Conservation (phyloP, 2,113 vertebrate genomes). For the Tretioscincus oriximinensis region DNA sequence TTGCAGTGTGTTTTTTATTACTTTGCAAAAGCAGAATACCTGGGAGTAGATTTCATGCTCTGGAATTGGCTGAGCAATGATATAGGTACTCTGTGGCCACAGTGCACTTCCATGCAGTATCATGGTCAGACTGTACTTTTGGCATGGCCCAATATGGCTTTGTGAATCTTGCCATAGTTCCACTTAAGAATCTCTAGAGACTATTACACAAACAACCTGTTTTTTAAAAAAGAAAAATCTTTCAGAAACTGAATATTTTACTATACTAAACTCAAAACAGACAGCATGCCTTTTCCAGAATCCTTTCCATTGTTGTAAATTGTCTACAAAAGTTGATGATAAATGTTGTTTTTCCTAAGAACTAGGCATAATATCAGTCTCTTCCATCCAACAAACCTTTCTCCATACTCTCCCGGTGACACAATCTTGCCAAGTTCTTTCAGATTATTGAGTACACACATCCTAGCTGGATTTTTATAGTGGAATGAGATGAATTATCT, state of each 20-base stretch:
- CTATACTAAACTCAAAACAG: background rate
- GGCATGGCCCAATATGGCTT: too few species aligned
- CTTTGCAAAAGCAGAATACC: too few species aligned
- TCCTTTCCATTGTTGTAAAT: background rate
- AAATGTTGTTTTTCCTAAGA: background rate
- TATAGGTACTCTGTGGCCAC: too few species aligned
- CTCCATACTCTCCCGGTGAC: background rate
- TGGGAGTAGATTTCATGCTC: too few species aligned
- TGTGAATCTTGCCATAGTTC: background rate
- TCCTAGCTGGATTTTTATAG: background rate
- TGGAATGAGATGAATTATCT: background rate
- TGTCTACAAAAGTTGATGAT: background rate
- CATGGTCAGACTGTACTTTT: too few species aligned
- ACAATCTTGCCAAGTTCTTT: slow-evolving; percentile 3
- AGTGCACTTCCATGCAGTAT: too few species aligned
- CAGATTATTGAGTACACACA: background rate
- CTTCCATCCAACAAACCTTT: background rate
- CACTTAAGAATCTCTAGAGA: background rate
- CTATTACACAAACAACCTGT: background rate
- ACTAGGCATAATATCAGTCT: background rate
- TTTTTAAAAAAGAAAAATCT: background rate
- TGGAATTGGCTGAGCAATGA: too few species aligned
- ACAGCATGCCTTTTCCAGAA: background rate
- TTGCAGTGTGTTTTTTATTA: too few species aligned
- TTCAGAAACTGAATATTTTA: background rate